These are phyloP conservation scores for Bombus vancouverensis DNA, from an alignment of 1,140 invertebrate species.

Conservation along the genomic window DNA sequence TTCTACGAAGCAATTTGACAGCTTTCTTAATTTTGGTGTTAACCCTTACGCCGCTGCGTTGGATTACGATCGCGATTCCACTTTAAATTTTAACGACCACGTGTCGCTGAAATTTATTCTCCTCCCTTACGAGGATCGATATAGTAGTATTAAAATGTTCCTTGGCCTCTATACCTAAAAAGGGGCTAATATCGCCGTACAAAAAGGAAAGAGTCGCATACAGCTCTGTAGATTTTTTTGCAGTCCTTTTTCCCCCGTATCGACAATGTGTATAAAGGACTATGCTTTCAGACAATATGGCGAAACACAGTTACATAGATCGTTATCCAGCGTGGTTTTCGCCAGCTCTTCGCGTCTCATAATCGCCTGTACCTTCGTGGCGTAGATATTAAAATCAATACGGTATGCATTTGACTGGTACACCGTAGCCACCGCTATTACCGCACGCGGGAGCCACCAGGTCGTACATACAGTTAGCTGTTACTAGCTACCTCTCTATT, in stretches of 20 bases:
- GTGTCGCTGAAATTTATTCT: too few species aligned
- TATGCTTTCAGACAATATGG: background rate
- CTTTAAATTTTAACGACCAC: too few species aligned
- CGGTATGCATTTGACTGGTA: conserved; percentile 76
- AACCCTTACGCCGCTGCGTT: too few species aligned
- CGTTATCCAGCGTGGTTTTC: background rate
- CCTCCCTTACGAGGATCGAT: too few species aligned
- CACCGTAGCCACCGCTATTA: conserved; percentile 69
- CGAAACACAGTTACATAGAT: background rate
- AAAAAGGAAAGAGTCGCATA: too few species aligned
- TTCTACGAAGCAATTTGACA: too few species aligned
- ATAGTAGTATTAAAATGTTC: too few species aligned
- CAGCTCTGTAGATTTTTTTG: background rate
- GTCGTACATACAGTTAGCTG: conserved; percentile 29
- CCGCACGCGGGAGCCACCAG: conserved; percentile 46
- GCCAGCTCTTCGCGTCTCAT: background rate
- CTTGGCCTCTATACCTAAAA: too few species aligned
- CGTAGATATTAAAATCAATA: conserved; percentile 76
- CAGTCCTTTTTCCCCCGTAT: background rate
- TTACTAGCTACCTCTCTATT: conserved; percentile 15
- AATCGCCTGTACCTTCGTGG: conserved; percentile 53
- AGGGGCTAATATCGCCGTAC: too few species aligned
- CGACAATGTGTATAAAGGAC: background rate
- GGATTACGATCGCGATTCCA: too few species aligned
- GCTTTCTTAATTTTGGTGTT: too few species aligned